These are phyloP conservation scores for Eulithis prunata DNA, from an alignment of 2,888 invertebrate species.

Conservation along the genomic window DNA sequence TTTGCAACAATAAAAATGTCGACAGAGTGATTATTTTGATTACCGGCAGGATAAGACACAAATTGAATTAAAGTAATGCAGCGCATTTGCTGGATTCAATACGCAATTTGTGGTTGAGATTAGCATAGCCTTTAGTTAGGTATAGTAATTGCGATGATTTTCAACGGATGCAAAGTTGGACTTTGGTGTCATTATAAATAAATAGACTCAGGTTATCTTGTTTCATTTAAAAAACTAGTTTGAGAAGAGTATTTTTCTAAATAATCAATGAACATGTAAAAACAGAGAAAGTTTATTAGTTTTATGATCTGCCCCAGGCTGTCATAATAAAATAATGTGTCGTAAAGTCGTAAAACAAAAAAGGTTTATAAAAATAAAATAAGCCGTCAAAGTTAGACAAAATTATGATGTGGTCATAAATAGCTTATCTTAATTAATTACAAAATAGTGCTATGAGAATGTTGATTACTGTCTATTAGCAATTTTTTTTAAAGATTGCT, in stretches of 20 bases:
- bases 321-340: conserved; percentile 1
- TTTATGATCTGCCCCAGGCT: not conserved
- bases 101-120: conserved; percentile 43
- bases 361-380: not conserved
- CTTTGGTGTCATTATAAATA: conserved; percentile 13
- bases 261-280: conserved; percentile 2
- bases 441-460: conserved; percentile 8
- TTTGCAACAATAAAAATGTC: conserved; percentile 49
- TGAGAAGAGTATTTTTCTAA: not conserved
- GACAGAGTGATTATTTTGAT: conserved; percentile 35
- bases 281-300: not conserved
- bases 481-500: not conserved
- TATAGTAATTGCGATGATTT: conserved; percentile 23
- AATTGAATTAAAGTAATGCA: conserved; percentile 40
- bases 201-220: conserved; percentile 3
- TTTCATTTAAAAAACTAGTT: not conserved
- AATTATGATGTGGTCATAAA: conserved; percentile 7
- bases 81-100: conserved; percentile 36
- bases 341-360: conserved; percentile 1
- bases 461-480: conserved; percentile 7
- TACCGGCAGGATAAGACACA: conserved; percentile 38
- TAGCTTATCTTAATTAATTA: conserved; percentile 6
- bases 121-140: conserved; percentile 25
- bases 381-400: not conserved
- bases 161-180: conserved; percentile 23